Base-by-base conservation (phyloP, 23 tunicate genomes). In the Oikopleura dioica region DNA sequence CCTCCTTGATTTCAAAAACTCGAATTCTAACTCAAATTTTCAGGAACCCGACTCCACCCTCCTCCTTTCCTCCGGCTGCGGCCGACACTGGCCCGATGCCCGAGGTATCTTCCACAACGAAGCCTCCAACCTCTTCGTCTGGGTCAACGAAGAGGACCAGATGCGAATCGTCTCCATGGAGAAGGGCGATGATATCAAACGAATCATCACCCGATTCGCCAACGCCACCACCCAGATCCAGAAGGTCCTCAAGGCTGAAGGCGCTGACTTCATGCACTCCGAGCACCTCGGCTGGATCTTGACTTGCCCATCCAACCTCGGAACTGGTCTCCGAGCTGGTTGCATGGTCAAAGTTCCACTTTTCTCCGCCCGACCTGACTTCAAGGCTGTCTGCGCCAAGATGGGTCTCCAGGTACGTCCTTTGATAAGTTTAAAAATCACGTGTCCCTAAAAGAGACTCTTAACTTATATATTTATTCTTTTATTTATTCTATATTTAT, bases 301-400 rank as follows among this genome's bases (percentile, higher is more conserved):
- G 26, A 87, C 95, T 35, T 87, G 95, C 58, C 95, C 95, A 21
- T 87, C 95, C 28, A 87, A 87, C 75, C 82, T 87, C 0, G 95
- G 95, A 1, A 87, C 95, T 78, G 95, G 95, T 12, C 75, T 87
- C 68, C 55, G 79, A 21, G 79, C 79, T 29, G 82, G 80, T 0
- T 69, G 50, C 9, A 58, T 77, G 36, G 82, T 80, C 5, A 69
- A 2, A 68, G n/a, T 81, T 21, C 37, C 80, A 81, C 79, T 50
- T 79, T 86, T 51, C 80, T 78, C 63, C 69, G 81, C 59, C 35
- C 80, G 78, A 0, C 82, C 80, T 23, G 51, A 78, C n/a, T 80
- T 80, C 38, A 78, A 76, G 23, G 78, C 77, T 31, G 38, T 80
- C 36, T 32, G 77, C 16, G 58, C 31, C 0, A 69, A 35, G 29